These are phyloP conservation scores for Marmota flaviventris DNA, from an alignment of 2,113 vertebrate genomes.

Conservation along the genomic window DNA sequence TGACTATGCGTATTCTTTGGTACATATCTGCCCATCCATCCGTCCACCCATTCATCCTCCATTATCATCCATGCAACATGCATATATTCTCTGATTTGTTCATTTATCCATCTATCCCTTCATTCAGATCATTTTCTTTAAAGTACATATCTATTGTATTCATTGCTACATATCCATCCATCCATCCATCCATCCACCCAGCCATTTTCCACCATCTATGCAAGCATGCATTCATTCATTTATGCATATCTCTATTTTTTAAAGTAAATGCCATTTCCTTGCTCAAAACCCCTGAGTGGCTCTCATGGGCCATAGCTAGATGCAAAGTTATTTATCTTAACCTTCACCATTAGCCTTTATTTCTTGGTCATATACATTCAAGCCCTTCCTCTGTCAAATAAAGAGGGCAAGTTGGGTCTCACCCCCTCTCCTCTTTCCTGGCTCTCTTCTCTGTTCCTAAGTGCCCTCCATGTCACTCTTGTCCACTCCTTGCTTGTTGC, in stretches of 20 bases:
- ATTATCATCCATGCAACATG: not conserved
- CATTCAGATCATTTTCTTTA: not conserved
- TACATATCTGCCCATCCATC: not conserved
- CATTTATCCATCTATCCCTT: too few relatives aligned
- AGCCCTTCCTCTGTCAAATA: not conserved
- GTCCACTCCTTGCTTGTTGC: not conserved
- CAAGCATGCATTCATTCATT: not conserved
- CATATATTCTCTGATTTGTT: not conserved
- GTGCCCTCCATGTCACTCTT: not conserved
- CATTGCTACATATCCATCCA: not conserved
- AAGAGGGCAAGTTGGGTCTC: not conserved
- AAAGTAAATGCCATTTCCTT: constrained; percentile 28
- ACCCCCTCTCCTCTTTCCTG: not conserved
- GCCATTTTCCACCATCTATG: not conserved
- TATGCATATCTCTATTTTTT: not conserved
- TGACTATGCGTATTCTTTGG: not conserved
- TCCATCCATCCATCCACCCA: not conserved
- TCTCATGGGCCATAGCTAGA: not conserved
- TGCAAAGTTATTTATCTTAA: not conserved
- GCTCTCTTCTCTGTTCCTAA: not conserved
- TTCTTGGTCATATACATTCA: not conserved
- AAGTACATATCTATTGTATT: not conserved
- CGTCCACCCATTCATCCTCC: not conserved
- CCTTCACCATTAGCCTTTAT: not conserved
- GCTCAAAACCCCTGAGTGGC: not conserved